Base-by-base conservation (phyloP, 2,888 invertebrate species). In the Thereva unica region DNA sequence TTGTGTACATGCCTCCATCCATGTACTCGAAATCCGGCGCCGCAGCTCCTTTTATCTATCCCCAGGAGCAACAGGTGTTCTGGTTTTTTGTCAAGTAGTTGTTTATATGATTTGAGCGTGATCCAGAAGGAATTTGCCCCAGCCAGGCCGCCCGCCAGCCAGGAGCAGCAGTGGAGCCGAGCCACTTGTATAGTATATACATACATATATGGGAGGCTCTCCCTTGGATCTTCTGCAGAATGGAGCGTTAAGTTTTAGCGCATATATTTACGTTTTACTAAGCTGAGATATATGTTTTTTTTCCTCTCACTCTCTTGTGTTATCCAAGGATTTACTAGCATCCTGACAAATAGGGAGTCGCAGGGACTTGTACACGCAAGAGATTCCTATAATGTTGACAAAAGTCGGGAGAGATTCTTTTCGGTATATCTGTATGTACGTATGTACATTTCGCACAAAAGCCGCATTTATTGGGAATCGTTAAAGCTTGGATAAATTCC, bases 231-330 rank as follows among this genome's bases (percentile, higher is more conserved):
- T 50, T 45, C 50, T 47, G 42, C 61, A 61, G 41, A 61, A 49
- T 40, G 61, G 61, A 61, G 61, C 61, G 61, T 61, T 61, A 61
- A 61, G 61, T 61, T 61, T 61, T 50, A 61, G 61, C 61, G 61
- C 61, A 61, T 50, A 61, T 61, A 61, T 61, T 61, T 61, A 61
- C 61, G 61, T 61, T 61, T 61, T 50, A 61, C 61, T 50, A 50
- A 12, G 61, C 49, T 61, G 50, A 61, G 50, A 42, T 23, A 23
- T 23, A 23, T 23, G 23, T 23, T 23, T 23, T 23, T 40, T 50
- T 41, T 23, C 50, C 23, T 7, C 37, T 6, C 6, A 9, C 35
- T 7, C 50, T 10, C 23, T 38, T 37, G 38, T 61, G 50, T 38
- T 37, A 49, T 50, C 50, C 40, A 49, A 50, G 61, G 61, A 61